phyloP scores from a whole-genome alignment of 2,888 invertebrate species.

The Neria commutata region DNA sequence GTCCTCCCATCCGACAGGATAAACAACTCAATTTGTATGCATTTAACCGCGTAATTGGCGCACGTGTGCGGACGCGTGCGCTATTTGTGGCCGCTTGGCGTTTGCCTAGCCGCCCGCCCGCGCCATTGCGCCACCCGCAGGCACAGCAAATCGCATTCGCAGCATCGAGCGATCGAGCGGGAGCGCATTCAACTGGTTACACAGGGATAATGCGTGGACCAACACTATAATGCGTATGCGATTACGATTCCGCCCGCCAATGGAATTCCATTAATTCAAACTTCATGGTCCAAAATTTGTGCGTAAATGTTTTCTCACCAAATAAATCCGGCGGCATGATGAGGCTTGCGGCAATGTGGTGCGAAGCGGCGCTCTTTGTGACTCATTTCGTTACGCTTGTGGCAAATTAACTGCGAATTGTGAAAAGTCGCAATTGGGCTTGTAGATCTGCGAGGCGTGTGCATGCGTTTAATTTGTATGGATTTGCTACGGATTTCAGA shows the following conservation, averaged over 20 bases:
- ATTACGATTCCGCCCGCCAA: slow-evolving; percentile 16
- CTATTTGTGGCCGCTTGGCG: slow-evolving; percentile 47
- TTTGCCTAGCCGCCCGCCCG: not conserved
- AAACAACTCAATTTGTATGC: slow-evolving; percentile 61
- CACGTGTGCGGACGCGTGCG: slow-evolving; percentile 57
- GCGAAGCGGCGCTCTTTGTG: slow-evolving; percentile 16
- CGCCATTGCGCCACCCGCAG: slow-evolving; percentile 26
- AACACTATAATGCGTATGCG: slow-evolving; percentile 4
- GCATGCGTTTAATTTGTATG: slow-evolving; percentile 42
- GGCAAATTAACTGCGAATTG: slow-evolving; percentile 55
- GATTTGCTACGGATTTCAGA: slow-evolving; percentile 46
- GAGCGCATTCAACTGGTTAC: slow-evolving; percentile 49
- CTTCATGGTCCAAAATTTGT: slow-evolving; percentile 45
- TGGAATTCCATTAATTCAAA: slow-evolving; percentile 34
- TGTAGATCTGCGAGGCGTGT: not conserved
- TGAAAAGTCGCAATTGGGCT: slow-evolving; percentile 26
- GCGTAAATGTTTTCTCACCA: slow-evolving; percentile 61
- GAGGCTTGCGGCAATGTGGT: not conserved
- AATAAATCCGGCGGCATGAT: slow-evolving; percentile 44
- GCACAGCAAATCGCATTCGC: slow-evolving; percentile 43
- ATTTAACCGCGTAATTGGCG: slow-evolving; percentile 61
- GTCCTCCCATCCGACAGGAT: slow-evolving; percentile 49
- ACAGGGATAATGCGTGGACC: slow-evolving; percentile 27
- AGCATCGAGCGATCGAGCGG: slow-evolving; percentile 34
- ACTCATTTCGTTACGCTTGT: slow-evolving; percentile 51